Evolutionary conservation across 2,888 invertebrate species (phyloP), one percentile per base, ranked within the genome.

Genomic region (Ephialtes manifestator): DNA sequence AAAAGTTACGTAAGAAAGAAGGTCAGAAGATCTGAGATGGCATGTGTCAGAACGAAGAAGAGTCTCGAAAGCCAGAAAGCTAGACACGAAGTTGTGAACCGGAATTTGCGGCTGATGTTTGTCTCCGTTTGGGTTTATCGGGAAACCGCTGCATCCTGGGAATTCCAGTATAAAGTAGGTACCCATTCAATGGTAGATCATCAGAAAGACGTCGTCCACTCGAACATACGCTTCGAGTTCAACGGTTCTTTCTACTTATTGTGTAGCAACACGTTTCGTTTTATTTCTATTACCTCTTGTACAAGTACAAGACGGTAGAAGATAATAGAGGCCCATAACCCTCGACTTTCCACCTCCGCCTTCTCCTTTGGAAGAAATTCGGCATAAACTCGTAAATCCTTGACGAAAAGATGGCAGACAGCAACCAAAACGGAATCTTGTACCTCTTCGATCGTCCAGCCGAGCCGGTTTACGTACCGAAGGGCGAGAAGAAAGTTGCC

Each of bases 391-490:
- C 43, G 55, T 68, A 60, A 39, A 53, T 85, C 5, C 8, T 58
- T 35, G 58, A 3, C 4, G 43, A 35, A 43, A 63, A 15, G 31
- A 85, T 85, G 87, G 65, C 85, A 18, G 48, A 35, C 35, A 43
- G 65, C 58, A 88, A 88, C 39, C 89, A 89, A 28, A 82, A 65
- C 31, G 88, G 87, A 63, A 89, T 94, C 63, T 89, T 94, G 20
- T 92, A 93, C 43, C 95, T 97, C 88, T 97, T 97, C 94, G 97
- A 97, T 91, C 96, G 97, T 53, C 97, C 97, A 11, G 95, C 95
- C 85, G 97, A 97, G 94, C 97, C 97, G 0, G 95, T 96, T 82
- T 97, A 97, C 94, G 96, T 97, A 94, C 96, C 96, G 87, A 97
- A 97, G 94, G 97, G 97, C 2, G 95, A 96, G 0, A 94, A 95